Base-by-base conservation (phyloP, 1,140 invertebrate species). In the Drosophila guanche region DNA sequence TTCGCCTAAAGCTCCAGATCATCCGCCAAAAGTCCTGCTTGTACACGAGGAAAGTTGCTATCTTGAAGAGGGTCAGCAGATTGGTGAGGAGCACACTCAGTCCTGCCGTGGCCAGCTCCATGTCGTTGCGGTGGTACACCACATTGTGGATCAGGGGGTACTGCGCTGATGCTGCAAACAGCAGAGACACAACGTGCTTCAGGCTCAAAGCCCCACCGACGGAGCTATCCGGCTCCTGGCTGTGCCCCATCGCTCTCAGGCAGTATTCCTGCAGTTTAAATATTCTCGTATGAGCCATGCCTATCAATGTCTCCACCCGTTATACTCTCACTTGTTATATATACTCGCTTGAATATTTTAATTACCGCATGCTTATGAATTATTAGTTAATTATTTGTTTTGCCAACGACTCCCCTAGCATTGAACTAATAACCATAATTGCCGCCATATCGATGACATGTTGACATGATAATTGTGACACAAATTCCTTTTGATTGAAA, bases 21-120 rank as follows among this genome's bases (percentile, higher is more conserved):
- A 90, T 73, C 16, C 47, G 50, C 59, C 66, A 73, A 67, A 89
- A 90, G 41, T 70, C 63, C 16, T 47, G 59, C 37, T 76, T 88
- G 55, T 88, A 68, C 20, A 57, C 37, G 43, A 90, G 47, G 52
- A 90, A 90, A 4, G 89, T 90, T 43, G 59, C 66, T 20, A 89
- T 81, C 53, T 90, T 90, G 29, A 84, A 69, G 23, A 84, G 71
- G 4, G 89, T 89, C 33, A 90, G 54, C 23, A 90, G 22, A 25
- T 90, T 90, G 52, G 89, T 90, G 22, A 88, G 84, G 22, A 75
- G 50, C 7, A 90, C 83, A 40, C 89, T 90, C 14, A 90, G 42
- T 23, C 81, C 48, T 23, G 81, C 89, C 4, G 89, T 90, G 14
- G 84, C 61, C 57, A 85, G 43, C 46, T 81, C 71, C 66, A 90